Evolutionary conservation across 2,888 invertebrate species (phyloP).

Genomic region (Epiblema foenella): DNA sequence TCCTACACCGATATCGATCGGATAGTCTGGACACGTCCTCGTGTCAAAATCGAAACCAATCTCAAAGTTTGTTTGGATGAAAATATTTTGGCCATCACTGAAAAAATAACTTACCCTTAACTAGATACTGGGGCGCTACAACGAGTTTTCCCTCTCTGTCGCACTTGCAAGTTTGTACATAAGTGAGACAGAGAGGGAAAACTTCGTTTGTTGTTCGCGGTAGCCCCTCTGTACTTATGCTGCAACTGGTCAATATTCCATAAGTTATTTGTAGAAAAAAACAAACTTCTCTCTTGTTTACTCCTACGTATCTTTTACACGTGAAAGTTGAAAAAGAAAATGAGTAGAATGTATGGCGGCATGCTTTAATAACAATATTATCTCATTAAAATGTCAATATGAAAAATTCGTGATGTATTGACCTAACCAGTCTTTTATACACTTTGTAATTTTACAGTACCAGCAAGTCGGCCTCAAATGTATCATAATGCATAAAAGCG

Average conservation of each 20-base stretch:
- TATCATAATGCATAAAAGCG: conserved; percentile 21
- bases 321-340: conserved; percentile 16
- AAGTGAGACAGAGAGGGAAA: too few relatives aligned
- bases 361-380: neutral
- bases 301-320: conserved; percentile 12
- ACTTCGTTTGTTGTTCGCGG: too few relatives aligned
- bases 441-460: conserved; percentile 21
- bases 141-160: too few relatives aligned
- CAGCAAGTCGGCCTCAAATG: neutral
- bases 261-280: neutral
- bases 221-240: too few relatives aligned
- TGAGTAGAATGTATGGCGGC: conserved; percentile 24
- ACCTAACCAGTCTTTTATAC: conserved; percentile 17
- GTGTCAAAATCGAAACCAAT: too few relatives aligned
- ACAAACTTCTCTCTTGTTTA: conserved; percentile 33
- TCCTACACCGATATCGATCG: too few relatives aligned
- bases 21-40: too few relatives aligned
- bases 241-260: neutral
- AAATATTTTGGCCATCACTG: neutral
- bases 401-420: conserved; percentile 27
- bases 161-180: too few relatives aligned
- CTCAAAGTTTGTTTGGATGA: neutral
- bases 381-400: conserved; percentile 18
- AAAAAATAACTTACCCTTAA: neutral
- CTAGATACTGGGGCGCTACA: too few relatives aligned